phyloP scores from a whole-genome alignment of 1,140 invertebrate species.

The Cotesia vestalis region DNA sequence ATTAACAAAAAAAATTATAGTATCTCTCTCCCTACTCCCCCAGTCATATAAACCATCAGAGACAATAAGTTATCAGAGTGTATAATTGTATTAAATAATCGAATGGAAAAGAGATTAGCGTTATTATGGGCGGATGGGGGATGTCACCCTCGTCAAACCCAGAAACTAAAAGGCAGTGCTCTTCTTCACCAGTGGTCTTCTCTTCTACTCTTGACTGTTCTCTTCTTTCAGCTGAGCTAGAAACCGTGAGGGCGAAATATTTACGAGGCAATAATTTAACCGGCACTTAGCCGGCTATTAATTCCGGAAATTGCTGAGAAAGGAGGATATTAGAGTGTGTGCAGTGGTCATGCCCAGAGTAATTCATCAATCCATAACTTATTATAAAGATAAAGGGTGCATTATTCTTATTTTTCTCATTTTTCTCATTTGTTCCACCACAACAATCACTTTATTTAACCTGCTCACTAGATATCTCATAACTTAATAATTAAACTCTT shows the following conservation, averaged over 20 bases:
- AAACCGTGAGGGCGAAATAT: slow-evolving; percentile 53
- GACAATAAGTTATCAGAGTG: too few species aligned
- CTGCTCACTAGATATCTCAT: too few species aligned
- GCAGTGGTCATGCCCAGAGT: slow-evolving; percentile 27
- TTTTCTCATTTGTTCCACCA: too few species aligned
- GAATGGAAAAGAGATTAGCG: slow-evolving; percentile 8
- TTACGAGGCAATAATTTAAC: slow-evolving; percentile 64
- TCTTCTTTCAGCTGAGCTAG: neutral
- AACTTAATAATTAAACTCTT: too few species aligned
- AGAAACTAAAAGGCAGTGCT: slow-evolving; percentile 24
- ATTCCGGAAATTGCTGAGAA: slow-evolving; percentile 61
- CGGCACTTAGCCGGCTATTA: slow-evolving; percentile 62
- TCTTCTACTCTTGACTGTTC: neutral
- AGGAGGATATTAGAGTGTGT: slow-evolving; percentile 53
- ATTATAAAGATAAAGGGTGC: slow-evolving; percentile 18
- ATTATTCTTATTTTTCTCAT: neutral
- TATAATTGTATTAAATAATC: neutral
- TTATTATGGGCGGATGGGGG: neutral
- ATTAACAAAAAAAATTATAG: too few species aligned
- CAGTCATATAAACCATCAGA: too few species aligned
- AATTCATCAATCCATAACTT: slow-evolving; percentile 23
- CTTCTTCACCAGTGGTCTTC: too few species aligned
- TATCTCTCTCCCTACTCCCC: too few species aligned
- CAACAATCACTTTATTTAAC: too few species aligned
- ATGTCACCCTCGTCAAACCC: slow-evolving; percentile 26